Evolutionary conservation across 2,888 invertebrate species (phyloP).

Genomic region (Lycaena phlaeas): DNA sequence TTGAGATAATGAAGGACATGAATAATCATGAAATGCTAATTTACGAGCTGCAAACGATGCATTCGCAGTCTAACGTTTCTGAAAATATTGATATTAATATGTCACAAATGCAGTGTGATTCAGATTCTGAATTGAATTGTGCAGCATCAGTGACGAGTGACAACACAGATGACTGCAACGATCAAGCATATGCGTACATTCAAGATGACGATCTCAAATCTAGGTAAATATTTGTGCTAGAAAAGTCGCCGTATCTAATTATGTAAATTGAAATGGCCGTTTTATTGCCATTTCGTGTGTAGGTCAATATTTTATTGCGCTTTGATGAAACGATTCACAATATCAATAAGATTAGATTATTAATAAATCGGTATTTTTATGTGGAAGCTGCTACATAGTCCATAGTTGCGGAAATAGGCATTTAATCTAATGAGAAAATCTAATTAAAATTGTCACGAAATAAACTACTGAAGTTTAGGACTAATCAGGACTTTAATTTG

Average conservation of each 20-base stretch:
- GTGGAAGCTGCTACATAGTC: too few relatives aligned
- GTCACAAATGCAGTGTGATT: conserved; percentile 42
- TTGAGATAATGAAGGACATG: conserved; percentile 58
- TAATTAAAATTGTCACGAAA: too few relatives aligned
- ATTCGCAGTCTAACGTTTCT: conserved; percentile 57
- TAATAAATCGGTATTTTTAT: too few relatives aligned
- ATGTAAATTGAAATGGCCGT: neutral
- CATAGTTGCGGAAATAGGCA: too few relatives aligned
- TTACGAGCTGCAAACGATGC: conserved; percentile 79
- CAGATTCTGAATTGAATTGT: conserved; percentile 55
- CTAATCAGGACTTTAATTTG: too few relatives aligned
- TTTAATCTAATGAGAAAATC: too few relatives aligned
- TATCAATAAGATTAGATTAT: too few relatives aligned
- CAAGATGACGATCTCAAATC: conserved; percentile 63
- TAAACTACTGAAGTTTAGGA: too few relatives aligned
- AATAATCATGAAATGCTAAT: conserved; percentile 80
- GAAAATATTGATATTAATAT: conserved; percentile 36
- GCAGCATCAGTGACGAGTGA: conserved; percentile 50
- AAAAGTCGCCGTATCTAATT: neutral
- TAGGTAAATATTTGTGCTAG: conserved; percentile 35
- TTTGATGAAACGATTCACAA: too few relatives aligned
- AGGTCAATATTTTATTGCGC: neutral
- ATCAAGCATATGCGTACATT: conserved; percentile 61
- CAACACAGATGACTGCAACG: conserved; percentile 46
- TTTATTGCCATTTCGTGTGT: neutral